Evolutionary conservation across 2,888 invertebrate species (phyloP).

Genomic region (Stenurella melanura): DNA sequence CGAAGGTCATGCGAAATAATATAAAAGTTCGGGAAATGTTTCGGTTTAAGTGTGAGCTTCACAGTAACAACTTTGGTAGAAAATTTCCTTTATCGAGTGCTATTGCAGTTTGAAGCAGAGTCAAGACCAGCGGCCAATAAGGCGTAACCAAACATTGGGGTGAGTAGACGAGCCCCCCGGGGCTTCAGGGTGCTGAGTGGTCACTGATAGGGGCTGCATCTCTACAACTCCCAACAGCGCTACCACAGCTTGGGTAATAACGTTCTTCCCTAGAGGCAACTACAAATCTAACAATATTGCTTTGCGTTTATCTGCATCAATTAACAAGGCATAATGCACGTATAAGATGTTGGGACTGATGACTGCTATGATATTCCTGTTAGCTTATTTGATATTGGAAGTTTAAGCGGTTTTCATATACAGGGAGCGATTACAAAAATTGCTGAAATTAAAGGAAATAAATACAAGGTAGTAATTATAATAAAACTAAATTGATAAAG

Average conservation of each 20-base stretch:
- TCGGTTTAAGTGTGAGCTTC: conserved; percentile 15
- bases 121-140: conserved; percentile 68
- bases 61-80: conserved; percentile 34
- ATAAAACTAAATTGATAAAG: too few species aligned
- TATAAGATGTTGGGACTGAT: neutral
- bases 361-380: neutral
- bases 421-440: neutral
- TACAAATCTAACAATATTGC: conserved; percentile 56
- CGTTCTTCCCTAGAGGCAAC: conserved; percentile 57
- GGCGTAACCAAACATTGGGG: conserved; percentile 73
- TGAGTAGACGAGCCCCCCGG: conserved; percentile 68
- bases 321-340: conserved; percentile 45
- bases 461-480: too few species aligned
- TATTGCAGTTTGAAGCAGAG: conserved; percentile 53
- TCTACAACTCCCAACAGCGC: conserved; percentile 57
- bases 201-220: conserved; percentile 66
- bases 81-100: conserved; percentile 53
- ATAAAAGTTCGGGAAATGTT: conserved; percentile 12
- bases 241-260: conserved; percentile 55
- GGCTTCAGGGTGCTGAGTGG: conserved; percentile 70
- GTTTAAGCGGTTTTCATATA: neutral
- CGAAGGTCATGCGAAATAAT: neutral
- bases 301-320: conserved; percentile 55
- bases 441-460: too few species aligned
- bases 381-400: neutral